Conservation (phyloP, 2,888 invertebrate genomes). For the Lycaena phlaeas region DNA sequence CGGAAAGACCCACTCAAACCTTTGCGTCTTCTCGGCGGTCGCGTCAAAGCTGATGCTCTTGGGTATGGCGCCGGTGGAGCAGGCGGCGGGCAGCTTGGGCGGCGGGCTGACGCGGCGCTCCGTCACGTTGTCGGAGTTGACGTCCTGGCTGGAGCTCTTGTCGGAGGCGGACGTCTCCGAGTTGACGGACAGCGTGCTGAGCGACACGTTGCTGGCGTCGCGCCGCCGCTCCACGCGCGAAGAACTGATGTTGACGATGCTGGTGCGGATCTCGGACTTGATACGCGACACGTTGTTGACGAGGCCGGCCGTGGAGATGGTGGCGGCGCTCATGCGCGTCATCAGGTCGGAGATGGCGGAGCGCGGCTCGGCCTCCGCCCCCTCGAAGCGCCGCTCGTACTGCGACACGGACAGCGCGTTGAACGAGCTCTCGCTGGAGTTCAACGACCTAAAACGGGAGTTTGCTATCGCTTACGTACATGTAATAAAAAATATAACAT, state of each 20-base stretch:
- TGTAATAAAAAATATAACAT: too few species aligned
- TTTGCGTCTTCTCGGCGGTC: constrained; percentile 86
- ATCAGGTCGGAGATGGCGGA: constrained; percentile 54
- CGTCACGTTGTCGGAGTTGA: constrained; percentile 60
- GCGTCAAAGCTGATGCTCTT: constrained; percentile 95
- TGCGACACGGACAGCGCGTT: constrained; percentile 52
- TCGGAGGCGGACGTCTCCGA: constrained; percentile 57
- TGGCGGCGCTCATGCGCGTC: constrained; percentile 57
- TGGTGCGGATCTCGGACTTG: constrained; percentile 55
- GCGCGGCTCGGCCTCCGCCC: constrained; percentile 38
- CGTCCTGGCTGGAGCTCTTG: constrained; percentile 63
- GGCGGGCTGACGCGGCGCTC: constrained; percentile 57
- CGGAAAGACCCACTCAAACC: too few species aligned
- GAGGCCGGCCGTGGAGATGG: constrained; percentile 48
- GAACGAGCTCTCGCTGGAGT: constrained; percentile 62
- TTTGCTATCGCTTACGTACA: too few species aligned
- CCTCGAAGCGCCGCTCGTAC: constrained; percentile 44
- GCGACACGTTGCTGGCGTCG: constrained; percentile 46
- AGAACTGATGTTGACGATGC: constrained; percentile 59
- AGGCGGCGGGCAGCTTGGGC: constrained; percentile 52
- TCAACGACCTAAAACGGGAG: constrained; percentile 32
- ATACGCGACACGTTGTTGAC: constrained; percentile 51
- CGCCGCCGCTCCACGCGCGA: constrained; percentile 53
- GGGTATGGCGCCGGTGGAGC: constrained; percentile 88
- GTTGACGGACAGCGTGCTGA: constrained; percentile 59